Evolutionary conservation across 1,140 invertebrate genomes (phyloP), one percentile per base, ranked within the genome.

Genomic region (Musca domestica): DNA sequence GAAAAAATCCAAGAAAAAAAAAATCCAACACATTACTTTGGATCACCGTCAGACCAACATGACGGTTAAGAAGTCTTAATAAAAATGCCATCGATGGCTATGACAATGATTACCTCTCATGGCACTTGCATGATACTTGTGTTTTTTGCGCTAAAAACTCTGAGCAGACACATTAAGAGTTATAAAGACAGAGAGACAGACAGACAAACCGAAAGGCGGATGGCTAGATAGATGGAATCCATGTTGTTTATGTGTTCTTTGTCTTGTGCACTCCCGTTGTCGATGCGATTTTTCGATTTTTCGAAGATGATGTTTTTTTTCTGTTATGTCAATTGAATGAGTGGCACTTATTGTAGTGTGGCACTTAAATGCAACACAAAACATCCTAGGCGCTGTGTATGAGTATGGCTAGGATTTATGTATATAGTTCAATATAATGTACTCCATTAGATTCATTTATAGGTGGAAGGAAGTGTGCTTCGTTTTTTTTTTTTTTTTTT

Each of bases 81-180:
- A 41, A 41, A 41, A 61, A 61, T 30, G n/a, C 19, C 56, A 19
- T 61, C 27, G 27, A 61, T 61, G 56, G 20, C 56, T 34, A n/a
- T 61, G 56, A 19, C 56, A 61, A 61, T 61, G 56, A 61, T 61
- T 61, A 61, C 27, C 27, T n/a, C 34, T 30, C 9, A 30, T 30
- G 34, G 34, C 56, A 41, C 15, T 41, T 61, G 56, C 56, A 58
- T 58, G 54, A 58, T 23, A 58, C 5, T 51, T 19, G 19, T 51
- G 19, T 51, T 51, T 1, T 51, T 14, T 1, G 3, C 20, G 17
- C 5, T 51, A 17, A 1, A n/a, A 20, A 51, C 5, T 51, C 17
- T 46, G 15, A 19, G 48, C 6, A 51, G 48, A 51, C 48, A 51
- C 48, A 51, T 19, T 19, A 51, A 20, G 4, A 17, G 17, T 10